Conservation (phyloP, 1,140 invertebrate genomes). For the Euborellia annulipes region DNA sequence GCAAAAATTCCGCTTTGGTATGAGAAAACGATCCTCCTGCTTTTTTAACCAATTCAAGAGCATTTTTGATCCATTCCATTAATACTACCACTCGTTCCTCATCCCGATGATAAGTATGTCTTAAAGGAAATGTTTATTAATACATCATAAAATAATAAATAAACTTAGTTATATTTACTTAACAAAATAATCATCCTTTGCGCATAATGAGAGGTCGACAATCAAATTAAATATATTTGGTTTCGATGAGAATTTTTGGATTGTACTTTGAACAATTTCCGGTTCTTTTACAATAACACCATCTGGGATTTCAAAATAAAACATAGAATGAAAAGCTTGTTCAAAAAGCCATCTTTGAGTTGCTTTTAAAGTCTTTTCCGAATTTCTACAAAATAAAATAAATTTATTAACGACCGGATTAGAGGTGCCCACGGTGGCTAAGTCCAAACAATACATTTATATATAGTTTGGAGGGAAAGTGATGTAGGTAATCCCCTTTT, state of each 20-base stretch:
- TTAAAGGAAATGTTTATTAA: conserved; percentile 16
- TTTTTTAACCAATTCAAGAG: no score
- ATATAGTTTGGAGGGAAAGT: no score
- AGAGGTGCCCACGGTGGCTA: conserved; percentile 1
- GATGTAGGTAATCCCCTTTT: no score
- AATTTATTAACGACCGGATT: not conserved
- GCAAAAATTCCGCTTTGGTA: no score
- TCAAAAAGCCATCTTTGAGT: conserved; percentile 19
- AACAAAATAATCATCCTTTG: conserved; percentile 12
- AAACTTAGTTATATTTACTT: conserved; percentile 9
- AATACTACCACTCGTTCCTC: no score
- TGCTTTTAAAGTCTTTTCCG: conserved; percentile 6
- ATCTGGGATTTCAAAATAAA: conserved; percentile 15
- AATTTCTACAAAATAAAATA: conserved; percentile 5
- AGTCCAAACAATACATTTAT: no score
- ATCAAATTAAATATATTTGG: conserved; percentile 11
- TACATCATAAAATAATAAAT: conserved; percentile 16
- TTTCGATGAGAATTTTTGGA: conserved; percentile 4
- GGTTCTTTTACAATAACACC: conserved; percentile 14
- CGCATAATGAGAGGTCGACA: not conserved
- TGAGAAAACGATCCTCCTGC: no score
- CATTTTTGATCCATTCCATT: no score
- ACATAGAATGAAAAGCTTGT: conserved; percentile 10
- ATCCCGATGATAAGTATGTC: no score
- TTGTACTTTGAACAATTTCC: conserved; percentile 2